Conservation (phyloP, 2,113 vertebrate species). For the Ciconia stormi region DNA sequence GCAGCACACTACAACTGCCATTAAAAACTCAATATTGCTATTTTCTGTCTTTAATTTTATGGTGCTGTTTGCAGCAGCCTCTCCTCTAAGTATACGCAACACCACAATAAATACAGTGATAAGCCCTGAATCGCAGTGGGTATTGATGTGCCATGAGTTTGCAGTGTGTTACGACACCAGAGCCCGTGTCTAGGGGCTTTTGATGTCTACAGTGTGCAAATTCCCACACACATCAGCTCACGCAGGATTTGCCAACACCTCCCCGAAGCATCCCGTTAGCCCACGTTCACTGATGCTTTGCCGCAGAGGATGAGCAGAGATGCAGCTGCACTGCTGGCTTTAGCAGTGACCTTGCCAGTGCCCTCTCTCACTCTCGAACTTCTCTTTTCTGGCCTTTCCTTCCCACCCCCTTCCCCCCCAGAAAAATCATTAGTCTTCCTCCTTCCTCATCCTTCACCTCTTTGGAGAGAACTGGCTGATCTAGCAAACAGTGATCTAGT, state of each 20-base stretch:
- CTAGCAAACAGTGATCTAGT: not conserved
- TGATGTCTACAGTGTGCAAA: not conserved
- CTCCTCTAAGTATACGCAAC: not conserved
- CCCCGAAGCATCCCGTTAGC: rapidly evolving
- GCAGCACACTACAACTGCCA: conserved; percentile 4
- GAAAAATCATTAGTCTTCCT: not conserved
- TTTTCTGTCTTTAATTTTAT: conserved; percentile 1
- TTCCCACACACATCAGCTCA: not conserved
- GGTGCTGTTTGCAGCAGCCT: not conserved
- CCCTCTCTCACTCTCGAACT: rapidly evolving
- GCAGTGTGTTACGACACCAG: not conserved
- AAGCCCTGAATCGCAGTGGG: not conserved
- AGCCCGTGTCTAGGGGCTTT: not conserved
- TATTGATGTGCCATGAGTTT: not conserved
- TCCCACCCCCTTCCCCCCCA: too few relatives aligned
- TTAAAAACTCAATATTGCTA: conserved; percentile 10
- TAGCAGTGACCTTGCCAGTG: not conserved
- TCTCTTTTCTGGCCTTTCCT: not conserved
- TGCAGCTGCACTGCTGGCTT: not conserved
- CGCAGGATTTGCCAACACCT: not conserved
- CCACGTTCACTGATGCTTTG: not conserved
- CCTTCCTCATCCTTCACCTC: not conserved
- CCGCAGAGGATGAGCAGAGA: not conserved
- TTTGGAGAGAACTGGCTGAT: not conserved
- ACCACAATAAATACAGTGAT: not conserved